A percentile compares a stretch with the other conserved stretches of the same genome.
Conservation (phyloP, 2,113 vertebrate genomes). For the Axis porcinus region DNA sequence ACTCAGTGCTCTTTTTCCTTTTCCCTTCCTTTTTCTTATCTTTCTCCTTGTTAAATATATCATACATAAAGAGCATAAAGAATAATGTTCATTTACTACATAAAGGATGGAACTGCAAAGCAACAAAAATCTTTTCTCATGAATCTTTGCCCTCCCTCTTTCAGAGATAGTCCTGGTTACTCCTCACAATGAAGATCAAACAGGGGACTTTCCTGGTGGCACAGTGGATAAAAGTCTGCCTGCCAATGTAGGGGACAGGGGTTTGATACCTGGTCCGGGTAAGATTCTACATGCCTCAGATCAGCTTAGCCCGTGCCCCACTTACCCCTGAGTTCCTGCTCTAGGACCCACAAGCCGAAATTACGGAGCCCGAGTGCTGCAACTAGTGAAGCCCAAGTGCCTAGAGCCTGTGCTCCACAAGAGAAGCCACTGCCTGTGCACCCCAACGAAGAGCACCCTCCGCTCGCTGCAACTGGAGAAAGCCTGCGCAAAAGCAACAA, state of each 20-base stretch:
- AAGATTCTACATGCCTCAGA: not conserved
- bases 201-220: not conserved
- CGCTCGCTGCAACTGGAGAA: not conserved
- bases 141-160: not conserved
- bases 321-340: not conserved
- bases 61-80: not conserved
- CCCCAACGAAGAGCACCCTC: not conserved
- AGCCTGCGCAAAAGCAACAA: not conserved
- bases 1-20: not conserved
- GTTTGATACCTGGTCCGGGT: not conserved
- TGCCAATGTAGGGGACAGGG: not conserved
- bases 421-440: not conserved
- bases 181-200: not conserved
- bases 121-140: not conserved
- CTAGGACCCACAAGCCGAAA: not conserved
- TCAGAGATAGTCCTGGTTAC: not conserved
- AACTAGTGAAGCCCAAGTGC: not conserved
- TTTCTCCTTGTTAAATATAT: not conserved
- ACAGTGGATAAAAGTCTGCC: not conserved
- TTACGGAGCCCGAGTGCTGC: accelerated
- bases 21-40: not conserved
- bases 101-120: not conserved
- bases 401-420: not conserved
- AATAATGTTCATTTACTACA: not conserved
- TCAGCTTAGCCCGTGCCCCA: not conserved